phyloP scores from a whole-genome alignment of 2,888 invertebrate species.

The Drosophila diplacantha region DNA sequence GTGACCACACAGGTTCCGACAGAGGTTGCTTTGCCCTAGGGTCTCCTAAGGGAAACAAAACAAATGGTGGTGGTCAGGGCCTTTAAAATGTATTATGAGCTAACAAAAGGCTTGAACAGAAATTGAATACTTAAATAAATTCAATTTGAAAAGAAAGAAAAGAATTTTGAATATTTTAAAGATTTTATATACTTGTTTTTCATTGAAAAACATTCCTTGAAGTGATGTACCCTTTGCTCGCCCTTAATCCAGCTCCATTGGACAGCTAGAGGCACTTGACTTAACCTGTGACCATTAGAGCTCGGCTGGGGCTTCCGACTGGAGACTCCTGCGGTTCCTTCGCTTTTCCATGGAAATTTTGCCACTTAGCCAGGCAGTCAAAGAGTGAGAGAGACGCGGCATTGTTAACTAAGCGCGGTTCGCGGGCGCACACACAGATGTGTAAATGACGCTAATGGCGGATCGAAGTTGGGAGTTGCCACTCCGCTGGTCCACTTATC shows the following conservation, averaged over 20 bases:
- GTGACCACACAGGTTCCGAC: constrained; percentile 1
- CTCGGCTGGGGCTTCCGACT: constrained; percentile 38
- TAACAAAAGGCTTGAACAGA: background rate
- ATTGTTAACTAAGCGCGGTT: constrained; percentile 48
- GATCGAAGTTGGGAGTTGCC: constrained; percentile 34
- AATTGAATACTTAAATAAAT: no score
- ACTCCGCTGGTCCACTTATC: constrained; percentile 3
- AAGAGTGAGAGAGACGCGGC: constrained; percentile 19
- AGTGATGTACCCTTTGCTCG: background rate
- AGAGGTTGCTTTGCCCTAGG: constrained; percentile 15
- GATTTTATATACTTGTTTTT: background rate
- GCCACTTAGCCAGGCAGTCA: constrained; percentile 55
- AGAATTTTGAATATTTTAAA: no score
- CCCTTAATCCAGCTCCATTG: constrained; percentile 2
- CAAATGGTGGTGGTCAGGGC: constrained; percentile 18
- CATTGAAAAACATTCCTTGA: background rate
- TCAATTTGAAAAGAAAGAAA: no score
- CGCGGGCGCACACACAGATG: constrained; percentile 39
- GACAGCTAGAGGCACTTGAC: constrained; percentile 11
- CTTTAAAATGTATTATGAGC: background rate
- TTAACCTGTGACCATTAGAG: constrained; percentile 44
- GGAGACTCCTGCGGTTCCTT: constrained; percentile 46
- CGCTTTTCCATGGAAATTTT: constrained; percentile 66
- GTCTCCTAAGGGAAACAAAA: accelerated
- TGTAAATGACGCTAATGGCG: constrained; percentile 67